A percentile compares a stretch with the other conserved stretches of the same genome.
Conservation (phyloP, 2,888 invertebrate species). For the Drosophila anomalata region DNA sequence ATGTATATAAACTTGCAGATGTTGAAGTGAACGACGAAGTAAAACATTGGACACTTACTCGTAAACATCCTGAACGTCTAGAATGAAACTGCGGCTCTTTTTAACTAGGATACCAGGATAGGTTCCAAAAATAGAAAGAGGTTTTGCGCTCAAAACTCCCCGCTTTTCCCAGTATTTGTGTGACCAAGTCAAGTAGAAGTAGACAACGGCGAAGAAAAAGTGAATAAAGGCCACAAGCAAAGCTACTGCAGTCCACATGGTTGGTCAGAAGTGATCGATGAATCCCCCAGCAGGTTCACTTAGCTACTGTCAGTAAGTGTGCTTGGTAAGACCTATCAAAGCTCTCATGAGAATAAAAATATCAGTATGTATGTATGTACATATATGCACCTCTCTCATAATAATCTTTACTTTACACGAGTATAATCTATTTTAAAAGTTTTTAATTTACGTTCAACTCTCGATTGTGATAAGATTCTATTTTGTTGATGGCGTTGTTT, state of each 20-base stretch:
- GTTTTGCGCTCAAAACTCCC: slow-evolving; percentile 81
- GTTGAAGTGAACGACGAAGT: too few species aligned
- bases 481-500: neutral
- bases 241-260: slow-evolving; percentile 47
- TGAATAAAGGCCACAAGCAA: slow-evolving; percentile 34
- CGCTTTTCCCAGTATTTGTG: slow-evolving; percentile 82
- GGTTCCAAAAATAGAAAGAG: slow-evolving; percentile 81
- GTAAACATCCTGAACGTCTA: slow-evolving; percentile 60
- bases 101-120: slow-evolving; percentile 59
- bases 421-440: neutral
- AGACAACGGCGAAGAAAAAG: slow-evolving; percentile 49
- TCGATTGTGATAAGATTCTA: slow-evolving; percentile 19
- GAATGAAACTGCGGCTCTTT: slow-evolving; percentile 47
- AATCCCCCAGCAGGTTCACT: slow-evolving; percentile 8
- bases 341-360: slow-evolving; percentile 4
- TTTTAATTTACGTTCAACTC: neutral
- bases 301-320: slow-evolving; percentile 41
- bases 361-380: neutral
- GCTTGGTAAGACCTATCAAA: slow-evolving; percentile 2
- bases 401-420: slow-evolving; percentile 7
- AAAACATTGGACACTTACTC: slow-evolving; percentile 38
- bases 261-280: slow-evolving; percentile 3
- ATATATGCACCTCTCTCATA: neutral
- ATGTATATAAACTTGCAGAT: too few species aligned
- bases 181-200: slow-evolving; percentile 71